Evolutionary conservation across 2,113 vertebrate species (phyloP), one percentile per base, ranked within the genome.

Genomic region (Albula glossodonta): DNA sequence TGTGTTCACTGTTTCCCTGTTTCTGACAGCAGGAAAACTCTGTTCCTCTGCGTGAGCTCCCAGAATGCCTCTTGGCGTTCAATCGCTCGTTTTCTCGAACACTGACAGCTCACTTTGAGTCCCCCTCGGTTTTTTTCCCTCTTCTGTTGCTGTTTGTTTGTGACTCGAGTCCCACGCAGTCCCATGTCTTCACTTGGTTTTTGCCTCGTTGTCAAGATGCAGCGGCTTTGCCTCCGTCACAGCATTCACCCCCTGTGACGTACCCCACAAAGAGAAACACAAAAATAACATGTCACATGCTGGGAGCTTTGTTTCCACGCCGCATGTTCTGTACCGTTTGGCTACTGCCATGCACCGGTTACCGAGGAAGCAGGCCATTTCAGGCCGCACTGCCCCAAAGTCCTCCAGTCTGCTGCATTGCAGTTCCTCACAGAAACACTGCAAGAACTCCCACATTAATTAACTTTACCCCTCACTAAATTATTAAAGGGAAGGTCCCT

Each of bases 401-500:
- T 10, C 1, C 49, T 51, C 50, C 50, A 51, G 66, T 31, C n/a
- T 52, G 70, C 51, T 31, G 51, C 70, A 84, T 51, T 41, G 83
- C 50, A 52, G 63, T 9, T n/a, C 19, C 50, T n/a, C 51, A 51
- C 70, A 52, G 70, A 50, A 84, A 51, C 15, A 11, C 83, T 60
- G 66, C 4, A 13, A 52, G 60, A 52, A 15, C 51, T 77, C 17
- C 70, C 3, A 50, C 78, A 41, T 50, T 84, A 25, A 19, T 50
- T 84, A 31, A 77, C 66, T 84, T 84, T 77, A 10, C 63, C 19
- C 31, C 3, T 79, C 3, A 87, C 86, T 87, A 87, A 89, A 86
- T 89, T 91, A 89, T 91, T 88, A 88, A 88, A 87, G 87, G 60
- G 84, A 86, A 88, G 87, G 84, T 86, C 57, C 86, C 57, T 77